Evolutionary conservation across 2,797 vertebrate genomes (phyloP).

Genomic region (Urosaurus nigricauda): DNA sequence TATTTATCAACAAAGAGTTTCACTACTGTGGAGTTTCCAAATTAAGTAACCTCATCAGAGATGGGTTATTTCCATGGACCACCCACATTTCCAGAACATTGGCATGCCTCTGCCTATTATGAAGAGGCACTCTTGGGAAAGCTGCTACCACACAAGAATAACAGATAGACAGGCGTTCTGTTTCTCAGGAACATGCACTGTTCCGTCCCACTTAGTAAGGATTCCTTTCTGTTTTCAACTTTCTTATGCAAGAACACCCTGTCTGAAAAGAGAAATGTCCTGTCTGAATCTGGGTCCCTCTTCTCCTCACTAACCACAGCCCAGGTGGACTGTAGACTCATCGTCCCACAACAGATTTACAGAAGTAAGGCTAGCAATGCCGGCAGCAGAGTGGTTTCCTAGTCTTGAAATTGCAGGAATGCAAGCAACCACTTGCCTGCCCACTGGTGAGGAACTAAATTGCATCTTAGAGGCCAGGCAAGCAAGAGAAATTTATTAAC

Average conservation of each 20-base stretch:
- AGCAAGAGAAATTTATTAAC: not conserved
- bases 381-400: not conserved
- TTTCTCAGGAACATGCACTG: constrained; percentile 1
- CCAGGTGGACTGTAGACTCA: not conserved
- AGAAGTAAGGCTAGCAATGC: not conserved
- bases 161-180: not conserved
- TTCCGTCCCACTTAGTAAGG: not conserved
- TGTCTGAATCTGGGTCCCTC: not conserved
- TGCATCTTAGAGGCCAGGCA: not conserved
- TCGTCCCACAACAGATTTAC: not conserved
- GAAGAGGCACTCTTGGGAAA: not conserved
- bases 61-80: constrained; percentile 41
- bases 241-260: not conserved
- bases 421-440: not conserved
- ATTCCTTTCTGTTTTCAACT: constrained; percentile 2
- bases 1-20: constrained; percentile 25
- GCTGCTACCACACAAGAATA: not conserved
- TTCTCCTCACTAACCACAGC: not conserved
- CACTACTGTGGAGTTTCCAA: constrained; percentile 25
- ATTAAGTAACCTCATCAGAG: constrained; percentile 20
- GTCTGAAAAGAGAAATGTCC: not conserved
- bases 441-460: no score
- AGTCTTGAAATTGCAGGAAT: not conserved
- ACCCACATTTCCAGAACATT: constrained; percentile 31
- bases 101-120: constrained; percentile 16